Evolutionary conservation across 2,113 vertebrate species (phyloP), one percentile per base, ranked within the genome.

Genomic region (Parotia lawesii): DNA sequence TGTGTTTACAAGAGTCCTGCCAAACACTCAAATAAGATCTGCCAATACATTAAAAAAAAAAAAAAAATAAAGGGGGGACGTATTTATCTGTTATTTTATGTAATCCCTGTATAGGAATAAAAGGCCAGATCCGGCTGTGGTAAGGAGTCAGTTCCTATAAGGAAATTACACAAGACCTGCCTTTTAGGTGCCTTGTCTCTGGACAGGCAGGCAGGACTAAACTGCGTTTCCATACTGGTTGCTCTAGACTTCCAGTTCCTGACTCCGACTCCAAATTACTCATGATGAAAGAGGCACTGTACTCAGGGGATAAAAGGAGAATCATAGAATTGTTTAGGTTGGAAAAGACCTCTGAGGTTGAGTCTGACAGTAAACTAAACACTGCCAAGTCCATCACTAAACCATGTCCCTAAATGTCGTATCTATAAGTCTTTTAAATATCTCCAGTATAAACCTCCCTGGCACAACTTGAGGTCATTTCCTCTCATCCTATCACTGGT

Each of bases 231-330:
- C 11, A 23, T 38, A 47, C 11, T 80, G 44, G 21, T 16, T 45
- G 2, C 56, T 76, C 45, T 69, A 31, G 28, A 15, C 47, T 71
- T 88, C 51, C 37, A 54, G 3, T 57, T 88, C 83, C 42, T 61
- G 37, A 40, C 14, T 71, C 38, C 44, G 35, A 42, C 31, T 60
- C 37, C 5, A 23, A 60, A 11, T 47, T 79, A 88, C 10, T 77
- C 1, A 0, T 1, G 1, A 18, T 37, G 33, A 50, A 77, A 33
- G 65, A 61, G 44, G 3, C 5, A 15, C 27, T 50, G 13, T 64
- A 64, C 10, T 80, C 24, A 17, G 65, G 19, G 16, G 24, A 51
- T 10, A 48, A 66, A 65, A 70, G 51, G 47, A 69, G 28, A 74
- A n/a, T 60, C 38, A 38, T 11, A 20, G 23, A n/a, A 38, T 45